Percentiles rank a stretch among this genome's conserved stretches.
These are phyloP conservation scores for Drosophila subpulchrella DNA, from an alignment of 1,140 invertebrate species.

Conservation along the genomic window DNA sequence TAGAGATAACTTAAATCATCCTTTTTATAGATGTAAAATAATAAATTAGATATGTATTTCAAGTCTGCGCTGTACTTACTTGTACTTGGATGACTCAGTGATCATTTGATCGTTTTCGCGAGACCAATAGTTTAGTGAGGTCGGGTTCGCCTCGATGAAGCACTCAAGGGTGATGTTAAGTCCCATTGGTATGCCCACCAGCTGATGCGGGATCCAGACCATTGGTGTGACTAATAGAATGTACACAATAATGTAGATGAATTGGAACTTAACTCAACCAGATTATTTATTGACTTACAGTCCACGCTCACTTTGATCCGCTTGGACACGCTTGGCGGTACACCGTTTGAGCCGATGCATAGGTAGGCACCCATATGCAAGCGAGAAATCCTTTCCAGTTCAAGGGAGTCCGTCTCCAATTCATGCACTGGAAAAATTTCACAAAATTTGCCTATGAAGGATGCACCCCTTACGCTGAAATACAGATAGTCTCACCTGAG, in stretches of 20 bases:
- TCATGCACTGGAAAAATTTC: constrained; percentile 88
- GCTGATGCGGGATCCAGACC: constrained; percentile 93
- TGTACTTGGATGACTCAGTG: constrained; percentile 93
- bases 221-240: constrained; percentile 91
- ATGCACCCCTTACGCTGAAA: not conserved
- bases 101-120: constrained; percentile 94
- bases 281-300: constrained; percentile 90
- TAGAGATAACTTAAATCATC: not conserved
- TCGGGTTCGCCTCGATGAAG: constrained; percentile 95
- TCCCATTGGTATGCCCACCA: constrained; percentile 92
- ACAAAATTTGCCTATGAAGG: not conserved
- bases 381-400: constrained; percentile 94
- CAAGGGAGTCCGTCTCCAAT: constrained; percentile 92
- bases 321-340: constrained; percentile 93
- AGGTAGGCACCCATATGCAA: constrained; percentile 96
- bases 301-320: constrained; percentile 96
- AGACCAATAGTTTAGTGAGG: constrained; percentile 96
- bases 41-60: not conserved
- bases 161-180: constrained; percentile 94
- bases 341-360: constrained; percentile 93
- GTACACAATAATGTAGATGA: too few species aligned
- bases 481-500: constrained; percentile 86
- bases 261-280: not conserved
- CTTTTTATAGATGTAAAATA: not conserved
- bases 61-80: constrained; percentile 70